These are phyloP conservation scores for Thalpophila matura DNA, from an alignment of 2,888 invertebrate genomes.

Conservation along the genomic window DNA sequence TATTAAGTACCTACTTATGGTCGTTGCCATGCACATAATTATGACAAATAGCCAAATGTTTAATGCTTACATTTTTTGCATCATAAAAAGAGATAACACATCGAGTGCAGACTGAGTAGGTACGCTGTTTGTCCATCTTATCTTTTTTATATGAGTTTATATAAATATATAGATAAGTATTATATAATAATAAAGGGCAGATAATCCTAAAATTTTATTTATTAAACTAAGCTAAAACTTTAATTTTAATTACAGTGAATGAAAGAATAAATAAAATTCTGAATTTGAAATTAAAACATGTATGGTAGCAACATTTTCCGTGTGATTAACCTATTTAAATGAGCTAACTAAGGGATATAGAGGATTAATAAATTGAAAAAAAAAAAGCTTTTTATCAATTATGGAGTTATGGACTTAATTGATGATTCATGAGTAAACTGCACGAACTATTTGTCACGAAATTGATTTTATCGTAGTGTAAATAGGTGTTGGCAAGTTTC, in stretches of 20 bases:
- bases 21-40: constrained; percentile 22
- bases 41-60: constrained; percentile 9
- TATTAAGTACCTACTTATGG: constrained; percentile 2
- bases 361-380: too few relatives aligned
- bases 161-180: constrained; percentile 1
- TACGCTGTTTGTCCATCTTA: constrained; percentile 4
- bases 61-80: constrained; percentile 6
- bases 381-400: too few relatives aligned
- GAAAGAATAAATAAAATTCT: too few relatives aligned
- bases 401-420: too few relatives aligned
- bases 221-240: too few relatives aligned
- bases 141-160: neutral
- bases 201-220: too few relatives aligned
- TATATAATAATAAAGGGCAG: constrained; percentile 6
- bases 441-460: constrained; percentile 44
- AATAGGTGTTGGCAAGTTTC: constrained; percentile 66
- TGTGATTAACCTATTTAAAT: too few relatives aligned
- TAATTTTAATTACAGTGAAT: too few relatives aligned
- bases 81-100: constrained; percentile 4
- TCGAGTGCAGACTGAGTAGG: constrained; percentile 9
- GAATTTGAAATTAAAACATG: too few relatives aligned
- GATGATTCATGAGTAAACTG: constrained; percentile 19
- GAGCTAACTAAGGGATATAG: too few relatives aligned
- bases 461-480: constrained; percentile 43
- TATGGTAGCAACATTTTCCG: too few relatives aligned